Conservation (phyloP, 2,113 vertebrate genomes). For the Pelecanus crispus region DNA sequence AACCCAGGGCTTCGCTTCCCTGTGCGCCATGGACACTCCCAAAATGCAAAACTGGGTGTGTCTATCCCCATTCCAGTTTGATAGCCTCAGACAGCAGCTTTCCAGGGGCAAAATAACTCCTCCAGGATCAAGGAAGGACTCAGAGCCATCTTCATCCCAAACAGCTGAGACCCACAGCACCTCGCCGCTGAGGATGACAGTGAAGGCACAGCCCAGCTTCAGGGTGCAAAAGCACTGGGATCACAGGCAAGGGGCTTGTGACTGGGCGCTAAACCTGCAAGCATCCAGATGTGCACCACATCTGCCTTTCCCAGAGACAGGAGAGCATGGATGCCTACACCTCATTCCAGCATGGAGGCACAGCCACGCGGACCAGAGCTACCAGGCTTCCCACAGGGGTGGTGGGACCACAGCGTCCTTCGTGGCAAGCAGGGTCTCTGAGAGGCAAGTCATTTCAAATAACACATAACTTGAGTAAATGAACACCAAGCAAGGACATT, state of each 20-base stretch:
- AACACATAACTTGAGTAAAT: not conserved
- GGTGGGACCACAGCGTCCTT: not conserved
- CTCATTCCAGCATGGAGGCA: not conserved
- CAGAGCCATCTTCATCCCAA: not conserved
- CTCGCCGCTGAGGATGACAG: not conserved
- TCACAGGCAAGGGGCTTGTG: not conserved
- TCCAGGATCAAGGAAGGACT: not conserved
- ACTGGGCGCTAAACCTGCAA: not conserved
- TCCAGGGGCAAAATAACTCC: not conserved
- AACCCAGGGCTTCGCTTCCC: not conserved
- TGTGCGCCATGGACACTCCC: not conserved
- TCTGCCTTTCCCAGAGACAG: not conserved
- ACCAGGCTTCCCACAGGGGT: not conserved
- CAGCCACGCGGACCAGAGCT: not conserved
- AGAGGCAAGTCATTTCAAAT: not conserved
- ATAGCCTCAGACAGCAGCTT: not conserved
- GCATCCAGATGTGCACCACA: not conserved
- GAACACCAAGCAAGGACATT: not conserved
- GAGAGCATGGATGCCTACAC: not conserved
- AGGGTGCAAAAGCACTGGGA: not conserved
- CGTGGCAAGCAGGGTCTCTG: not conserved
- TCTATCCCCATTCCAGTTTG: not conserved
- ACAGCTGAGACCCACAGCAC: not conserved
- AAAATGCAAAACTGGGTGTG: fast-evolving
- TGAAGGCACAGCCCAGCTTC: not conserved